phyloP scores from a whole-genome alignment of 2,888 invertebrate genomes.

The Ommatoiulus sabulosus region DNA sequence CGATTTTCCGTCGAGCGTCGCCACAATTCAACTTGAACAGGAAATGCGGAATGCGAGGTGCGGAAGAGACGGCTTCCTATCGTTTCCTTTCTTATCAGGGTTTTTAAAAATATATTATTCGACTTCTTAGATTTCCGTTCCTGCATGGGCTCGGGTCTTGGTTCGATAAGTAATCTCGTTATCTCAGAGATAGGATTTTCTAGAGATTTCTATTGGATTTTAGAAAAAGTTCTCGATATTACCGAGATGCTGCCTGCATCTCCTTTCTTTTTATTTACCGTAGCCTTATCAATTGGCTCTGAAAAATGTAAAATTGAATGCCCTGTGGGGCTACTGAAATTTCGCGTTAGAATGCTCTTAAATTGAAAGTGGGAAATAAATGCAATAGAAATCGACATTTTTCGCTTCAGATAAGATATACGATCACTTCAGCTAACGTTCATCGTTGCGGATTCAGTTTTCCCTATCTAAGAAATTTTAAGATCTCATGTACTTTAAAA shows the following conservation, averaged over 20 bases:
- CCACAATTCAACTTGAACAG: constrained; percentile 23
- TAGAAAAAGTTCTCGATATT: neutral
- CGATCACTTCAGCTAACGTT: too few species aligned
- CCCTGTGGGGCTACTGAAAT: neutral
- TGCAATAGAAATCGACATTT: too few species aligned
- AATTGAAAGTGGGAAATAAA: too few species aligned
- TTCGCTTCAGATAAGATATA: too few species aligned
- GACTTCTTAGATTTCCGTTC: neutral
- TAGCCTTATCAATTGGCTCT: neutral
- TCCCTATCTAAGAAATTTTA: too few species aligned
- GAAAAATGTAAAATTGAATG: neutral
- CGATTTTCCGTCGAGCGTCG: neutral
- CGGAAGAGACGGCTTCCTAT: neutral
- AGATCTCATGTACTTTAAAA: too few species aligned
- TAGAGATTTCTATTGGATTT: neutral
- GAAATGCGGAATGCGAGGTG: constrained; percentile 39
- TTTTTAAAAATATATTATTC: constrained; percentile 4
- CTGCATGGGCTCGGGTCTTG: neutral
- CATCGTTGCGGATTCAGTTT: too few species aligned
- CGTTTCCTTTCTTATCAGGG: neutral
- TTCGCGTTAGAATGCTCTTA: neutral
- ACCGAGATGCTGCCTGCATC: neutral
- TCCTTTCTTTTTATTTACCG: neutral
- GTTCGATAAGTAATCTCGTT: neutral
- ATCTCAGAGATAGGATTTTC: neutral